These are phyloP conservation scores for Andrena marginata DNA, from an alignment of 2,888 invertebrate species.

Conservation along the genomic window DNA sequence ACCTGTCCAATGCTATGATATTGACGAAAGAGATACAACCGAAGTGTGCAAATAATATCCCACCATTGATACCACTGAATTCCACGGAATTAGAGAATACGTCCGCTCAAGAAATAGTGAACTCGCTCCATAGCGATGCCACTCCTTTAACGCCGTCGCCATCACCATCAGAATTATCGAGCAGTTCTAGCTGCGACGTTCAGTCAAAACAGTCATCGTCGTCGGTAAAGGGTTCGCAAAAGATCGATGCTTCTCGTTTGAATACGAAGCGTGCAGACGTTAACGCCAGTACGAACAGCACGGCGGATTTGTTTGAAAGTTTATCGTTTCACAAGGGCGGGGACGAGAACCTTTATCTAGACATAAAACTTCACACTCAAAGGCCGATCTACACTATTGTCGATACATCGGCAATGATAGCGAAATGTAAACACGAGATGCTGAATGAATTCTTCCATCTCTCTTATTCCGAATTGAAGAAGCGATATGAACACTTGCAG, in stretches of 20 bases:
- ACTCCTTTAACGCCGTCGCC: slow-evolving; percentile 59
- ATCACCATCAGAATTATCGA: slow-evolving; percentile 67
- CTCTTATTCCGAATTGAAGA: slow-evolving; percentile 53
- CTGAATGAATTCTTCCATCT: slow-evolving; percentile 63
- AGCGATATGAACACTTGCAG: slow-evolving; percentile 70
- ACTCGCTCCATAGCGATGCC: slow-evolving; percentile 38
- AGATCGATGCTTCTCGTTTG: not conserved
- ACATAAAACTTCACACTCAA: slow-evolving; percentile 33
- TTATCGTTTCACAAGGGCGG: slow-evolving; percentile 53
- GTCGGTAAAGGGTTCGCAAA: slow-evolving; percentile 9
- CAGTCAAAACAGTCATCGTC: slow-evolving; percentile 40
- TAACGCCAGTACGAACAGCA: not conserved
- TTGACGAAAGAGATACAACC: not conserved
- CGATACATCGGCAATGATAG: slow-evolving; percentile 42
- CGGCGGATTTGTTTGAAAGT: slow-evolving; percentile 33
- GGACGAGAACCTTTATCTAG: slow-evolving; percentile 59
- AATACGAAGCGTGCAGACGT: not conserved
- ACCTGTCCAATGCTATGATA: not conserved
- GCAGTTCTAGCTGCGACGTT: slow-evolving; percentile 62
- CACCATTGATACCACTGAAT: slow-evolving; percentile 27
- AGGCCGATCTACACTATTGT: slow-evolving; percentile 31
- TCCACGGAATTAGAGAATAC: slow-evolving; percentile 27
- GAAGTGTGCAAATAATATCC: slow-evolving; percentile 18
- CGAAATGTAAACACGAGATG: slow-evolving; percentile 62
- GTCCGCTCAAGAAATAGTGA: slow-evolving; percentile 15